Conservation (phyloP, 2,888 invertebrate species). For the Epicampocera succincta region DNA sequence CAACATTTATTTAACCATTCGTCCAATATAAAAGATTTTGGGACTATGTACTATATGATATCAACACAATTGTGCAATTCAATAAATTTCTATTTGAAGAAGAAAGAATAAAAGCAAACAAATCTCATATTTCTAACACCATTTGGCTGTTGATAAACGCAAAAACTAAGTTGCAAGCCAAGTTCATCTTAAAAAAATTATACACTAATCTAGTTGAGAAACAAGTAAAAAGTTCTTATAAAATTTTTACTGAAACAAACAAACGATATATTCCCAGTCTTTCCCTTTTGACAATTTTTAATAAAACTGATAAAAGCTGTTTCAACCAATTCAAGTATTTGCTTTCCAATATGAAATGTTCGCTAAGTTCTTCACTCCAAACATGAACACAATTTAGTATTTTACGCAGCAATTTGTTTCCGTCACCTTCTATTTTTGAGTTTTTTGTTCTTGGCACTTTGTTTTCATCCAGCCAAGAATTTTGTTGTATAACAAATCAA, state of each 20-base stretch:
- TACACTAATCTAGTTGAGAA: conserved; percentile 1
- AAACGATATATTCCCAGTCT: background rate
- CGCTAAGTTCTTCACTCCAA: background rate
- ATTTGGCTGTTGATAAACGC: conserved; percentile 54
- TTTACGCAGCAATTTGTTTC: no score
- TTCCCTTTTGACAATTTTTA: background rate
- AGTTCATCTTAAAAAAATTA: conserved; percentile 7
- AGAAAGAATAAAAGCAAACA: conserved; percentile 14
- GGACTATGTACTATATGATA: conserved; percentile 44
- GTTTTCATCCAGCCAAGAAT: conserved; percentile 11
- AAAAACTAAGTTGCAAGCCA: conserved; percentile 52
- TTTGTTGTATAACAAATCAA: conserved; percentile 22
- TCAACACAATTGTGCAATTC: conserved; percentile 59
- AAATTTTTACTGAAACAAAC: conserved; percentile 14
- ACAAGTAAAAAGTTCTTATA: conserved; percentile 8
- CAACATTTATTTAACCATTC: conserved; percentile 45
- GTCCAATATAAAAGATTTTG: conserved; percentile 42
- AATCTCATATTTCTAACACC: conserved; percentile 63
- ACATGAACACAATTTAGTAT: no score
- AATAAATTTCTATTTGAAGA: conserved; percentile 61
- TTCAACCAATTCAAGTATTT: conserved; percentile 31
- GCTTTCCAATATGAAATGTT: conserved; percentile 40
- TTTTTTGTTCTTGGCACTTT: background rate
- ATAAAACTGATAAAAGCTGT: conserved; percentile 26
- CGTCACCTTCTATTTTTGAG: no score